Evolutionary conservation across 2,888 invertebrate species (phyloP), one percentile per base, ranked within the genome.

Genomic region (Zele albiditarsus): DNA sequence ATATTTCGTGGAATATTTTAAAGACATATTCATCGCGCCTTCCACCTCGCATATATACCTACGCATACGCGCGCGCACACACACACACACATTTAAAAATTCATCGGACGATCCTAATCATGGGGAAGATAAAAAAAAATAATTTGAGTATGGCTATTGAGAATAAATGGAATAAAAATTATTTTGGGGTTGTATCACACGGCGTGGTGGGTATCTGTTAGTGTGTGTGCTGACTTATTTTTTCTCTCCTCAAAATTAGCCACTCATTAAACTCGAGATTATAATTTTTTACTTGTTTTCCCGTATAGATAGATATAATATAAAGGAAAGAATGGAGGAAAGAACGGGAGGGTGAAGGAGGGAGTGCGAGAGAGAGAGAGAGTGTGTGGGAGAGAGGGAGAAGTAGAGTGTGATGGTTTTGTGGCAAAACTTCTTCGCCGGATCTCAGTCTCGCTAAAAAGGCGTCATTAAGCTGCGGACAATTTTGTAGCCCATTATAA

Each of bases 191-290:
- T 63, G 20, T 63, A 63, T 63, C 33, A 63, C 31, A 38, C 20
- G 53, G 53, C n/a, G n/a, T 14, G 16, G 0, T 53, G 53, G 2
- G 53, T 53, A 0, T 53, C 6, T 53, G n/a, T 42, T 4, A 12
- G 42, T 33, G 33, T 14, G 46, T 12, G 23, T 27, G 68, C 65
- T 69, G 73, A 75, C 72, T 73, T 72, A 76, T 78, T 79, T 81
- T 83, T 83, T 81, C 81, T 82, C 80, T 78, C 80, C 73, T 76
- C 78, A 82, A 82, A 83, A 84, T 83, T 83, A 82, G 83, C 77
- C 81, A 80, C 81, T 82, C 81, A 83, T 84, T 82, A 83, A 82
- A 81, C 63, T 73, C 73, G 75, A 73, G 73, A 75, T 80, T 78
- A 72, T 77, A 77, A 76, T 75, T 78, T 79, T 77, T 76, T 76